These are phyloP conservation scores for Chironomus riparius DNA, from an alignment of 2,888 invertebrate genomes.

Conservation along the genomic window DNA sequence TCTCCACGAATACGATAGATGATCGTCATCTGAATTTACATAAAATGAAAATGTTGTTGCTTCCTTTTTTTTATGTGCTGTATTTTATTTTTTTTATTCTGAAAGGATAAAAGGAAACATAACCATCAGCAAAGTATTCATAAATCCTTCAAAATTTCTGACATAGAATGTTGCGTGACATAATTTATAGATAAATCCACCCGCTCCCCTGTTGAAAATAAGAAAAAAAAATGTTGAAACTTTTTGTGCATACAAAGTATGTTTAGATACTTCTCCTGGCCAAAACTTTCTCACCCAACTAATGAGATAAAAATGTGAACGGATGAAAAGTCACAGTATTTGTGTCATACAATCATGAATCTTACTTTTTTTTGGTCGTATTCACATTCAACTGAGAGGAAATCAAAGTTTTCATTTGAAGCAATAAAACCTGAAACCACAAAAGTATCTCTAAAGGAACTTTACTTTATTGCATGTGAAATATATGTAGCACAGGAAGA, in stretches of 20 bases:
- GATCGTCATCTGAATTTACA: not conserved
- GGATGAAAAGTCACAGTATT: not conserved
- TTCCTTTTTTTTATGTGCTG: not conserved
- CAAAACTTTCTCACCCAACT: not conserved
- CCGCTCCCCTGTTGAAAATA: not conserved
- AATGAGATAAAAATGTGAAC: not conserved
- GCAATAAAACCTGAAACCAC: not conserved
- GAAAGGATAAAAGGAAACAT: too few species aligned
- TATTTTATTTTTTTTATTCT: too few species aligned
- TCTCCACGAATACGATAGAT: not conserved
- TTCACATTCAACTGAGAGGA: not conserved
- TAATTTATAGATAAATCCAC: conserved; percentile 1
- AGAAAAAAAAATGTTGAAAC: not conserved
- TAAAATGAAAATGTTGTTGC: too few species aligned
- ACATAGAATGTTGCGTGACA: not conserved
- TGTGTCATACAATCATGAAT: not conserved
- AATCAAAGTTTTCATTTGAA: not conserved
- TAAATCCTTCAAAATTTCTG: not conserved
- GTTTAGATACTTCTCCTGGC: not conserved
- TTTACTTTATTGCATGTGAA: too few species aligned
- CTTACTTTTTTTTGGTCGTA: not conserved
- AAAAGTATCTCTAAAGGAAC: too few species aligned
- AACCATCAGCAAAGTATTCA: not conserved
- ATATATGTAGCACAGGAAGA: too few species aligned
- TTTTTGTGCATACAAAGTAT: not conserved